Percentiles rank a stretch among this genome's conserved stretches.
These are phyloP conservation scores for Drosophila rellima DNA, from an alignment of 2,888 invertebrate species.

Conservation along the genomic window DNA sequence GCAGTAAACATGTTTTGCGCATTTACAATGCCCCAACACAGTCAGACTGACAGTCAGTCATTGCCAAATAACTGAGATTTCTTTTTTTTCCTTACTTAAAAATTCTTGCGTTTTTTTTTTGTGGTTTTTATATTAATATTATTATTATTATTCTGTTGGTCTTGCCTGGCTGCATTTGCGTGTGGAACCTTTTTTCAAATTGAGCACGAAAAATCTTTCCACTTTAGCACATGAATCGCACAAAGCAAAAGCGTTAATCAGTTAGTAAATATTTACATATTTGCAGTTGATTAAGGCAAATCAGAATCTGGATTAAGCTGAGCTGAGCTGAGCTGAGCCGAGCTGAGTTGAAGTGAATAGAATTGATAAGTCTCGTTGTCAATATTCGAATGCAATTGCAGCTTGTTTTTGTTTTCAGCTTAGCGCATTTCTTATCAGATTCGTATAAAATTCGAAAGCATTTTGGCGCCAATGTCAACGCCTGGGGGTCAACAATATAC, in stretches of 20 bases:
- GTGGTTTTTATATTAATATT: slow-evolving; percentile 16
- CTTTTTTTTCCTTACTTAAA: slow-evolving; percentile 14
- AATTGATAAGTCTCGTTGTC: slow-evolving; percentile 32
- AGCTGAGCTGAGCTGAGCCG: slow-evolving; percentile 1
- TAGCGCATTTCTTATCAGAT: slow-evolving; percentile 61
- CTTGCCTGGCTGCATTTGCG: slow-evolving; percentile 52
- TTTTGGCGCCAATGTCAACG: slow-evolving; percentile 69
- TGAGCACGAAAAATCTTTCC: slow-evolving; percentile 57
- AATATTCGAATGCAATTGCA: slow-evolving; percentile 49
- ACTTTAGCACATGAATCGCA: slow-evolving; percentile 18
- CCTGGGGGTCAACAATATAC: slow-evolving; percentile 35
- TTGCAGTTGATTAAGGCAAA: slow-evolving; percentile 43
- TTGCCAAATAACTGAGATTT: slow-evolving; percentile 71
- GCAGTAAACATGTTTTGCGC: slow-evolving; percentile 66
- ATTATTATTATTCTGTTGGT: slow-evolving; percentile 15
- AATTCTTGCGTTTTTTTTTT: slow-evolving; percentile 54
- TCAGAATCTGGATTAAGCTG: slow-evolving; percentile 9
- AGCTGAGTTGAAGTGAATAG: slow-evolving; percentile 3
- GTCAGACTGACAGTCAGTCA: slow-evolving; percentile 43
- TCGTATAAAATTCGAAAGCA: slow-evolving; percentile 41
- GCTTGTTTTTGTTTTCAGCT: slow-evolving; percentile 35
- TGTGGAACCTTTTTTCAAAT: slow-evolving; percentile 43
- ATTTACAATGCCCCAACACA: slow-evolving; percentile 45
- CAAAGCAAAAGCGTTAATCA: slow-evolving; percentile 58
- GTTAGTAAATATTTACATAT: slow-evolving; percentile 66